Evolutionary conservation across 2,888 invertebrate species (phyloP).

Genomic region (Myathropa florea): DNA sequence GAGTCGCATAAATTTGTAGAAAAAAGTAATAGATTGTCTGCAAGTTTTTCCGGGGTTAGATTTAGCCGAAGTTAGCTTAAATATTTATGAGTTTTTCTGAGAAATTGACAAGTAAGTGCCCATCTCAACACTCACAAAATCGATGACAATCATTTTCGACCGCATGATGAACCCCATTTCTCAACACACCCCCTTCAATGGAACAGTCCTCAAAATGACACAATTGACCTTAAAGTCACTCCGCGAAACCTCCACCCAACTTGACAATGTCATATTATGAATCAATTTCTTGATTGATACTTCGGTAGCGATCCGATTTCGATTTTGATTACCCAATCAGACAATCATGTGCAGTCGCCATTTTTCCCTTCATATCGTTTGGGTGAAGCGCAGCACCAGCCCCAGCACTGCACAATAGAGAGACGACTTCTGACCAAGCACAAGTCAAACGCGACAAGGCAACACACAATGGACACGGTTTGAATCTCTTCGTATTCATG

Average conservation of each 20-base stretch:
- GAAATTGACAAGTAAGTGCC: too few species aligned
- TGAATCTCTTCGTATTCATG: conserved; percentile 39
- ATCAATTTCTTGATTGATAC: background rate
- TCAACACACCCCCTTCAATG: too few species aligned
- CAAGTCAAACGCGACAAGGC: conserved; percentile 45
- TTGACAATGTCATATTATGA: background rate
- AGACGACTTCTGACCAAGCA: conserved; percentile 14
- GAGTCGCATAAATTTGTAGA: too few species aligned
- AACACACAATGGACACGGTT: conserved; percentile 37
- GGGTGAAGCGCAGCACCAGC: background rate
- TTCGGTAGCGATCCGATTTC: background rate
- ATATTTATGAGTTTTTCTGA: too few species aligned
- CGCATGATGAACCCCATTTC: background rate
- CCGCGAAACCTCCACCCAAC: background rate
- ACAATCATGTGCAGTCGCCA: background rate
- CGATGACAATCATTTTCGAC: background rate
- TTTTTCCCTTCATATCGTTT: conserved; percentile 12
- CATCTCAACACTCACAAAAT: too few species aligned
- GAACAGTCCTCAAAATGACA: background rate
- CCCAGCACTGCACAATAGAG: background rate
- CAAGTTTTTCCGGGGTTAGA: too few species aligned
- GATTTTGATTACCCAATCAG: conserved; percentile 16
- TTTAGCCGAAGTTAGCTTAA: too few species aligned
- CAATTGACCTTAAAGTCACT: background rate
- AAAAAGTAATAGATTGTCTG: too few species aligned